These are phyloP conservation scores for Agraylea sexmaculata DNA, from an alignment of 1,140 invertebrate species.

Conservation along the genomic window DNA sequence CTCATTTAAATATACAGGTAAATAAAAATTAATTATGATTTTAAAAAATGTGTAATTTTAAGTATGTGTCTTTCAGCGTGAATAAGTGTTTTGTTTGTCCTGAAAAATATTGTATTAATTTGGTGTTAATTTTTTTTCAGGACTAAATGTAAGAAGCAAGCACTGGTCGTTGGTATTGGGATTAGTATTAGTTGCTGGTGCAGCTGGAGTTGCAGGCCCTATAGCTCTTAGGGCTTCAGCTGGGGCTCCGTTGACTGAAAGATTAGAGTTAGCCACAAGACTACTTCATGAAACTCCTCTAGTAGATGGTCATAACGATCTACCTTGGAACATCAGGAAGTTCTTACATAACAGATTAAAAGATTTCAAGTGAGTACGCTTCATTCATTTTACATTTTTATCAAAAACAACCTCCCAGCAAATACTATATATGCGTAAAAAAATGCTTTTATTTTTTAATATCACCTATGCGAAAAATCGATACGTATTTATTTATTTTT, in stretches of 20 bases:
- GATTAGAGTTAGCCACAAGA: constrained; percentile 47
- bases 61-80: no score
- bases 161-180: constrained; percentile 55
- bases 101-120: no score
- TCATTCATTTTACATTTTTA: no score
- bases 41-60: no score
- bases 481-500: no score
- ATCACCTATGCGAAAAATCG: no score
- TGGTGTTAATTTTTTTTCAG: constrained; percentile 17
- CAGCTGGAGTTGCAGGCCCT: constrained; percentile 52
- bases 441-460: no score
- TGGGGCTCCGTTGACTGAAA: constrained; percentile 50
- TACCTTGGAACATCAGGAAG: constrained; percentile 81
- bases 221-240: constrained; percentile 50
- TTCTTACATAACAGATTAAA: constrained; percentile 77
- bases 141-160: constrained; percentile 22
- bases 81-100: no score
- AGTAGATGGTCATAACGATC: constrained; percentile 77
- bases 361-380: constrained; percentile 60
- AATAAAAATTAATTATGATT: no score
- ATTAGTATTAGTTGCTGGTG: constrained; percentile 50
- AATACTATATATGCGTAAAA: no score
- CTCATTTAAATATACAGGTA: no score
- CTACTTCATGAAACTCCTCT: constrained; percentile 52
- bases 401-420: no score